A percentile compares a stretch with the other conserved stretches of the same genome.
Evolutionary conservation across 2,113 vertebrate species (phyloP).

Genomic region (Brachyhypopomus gauderio): DNA sequence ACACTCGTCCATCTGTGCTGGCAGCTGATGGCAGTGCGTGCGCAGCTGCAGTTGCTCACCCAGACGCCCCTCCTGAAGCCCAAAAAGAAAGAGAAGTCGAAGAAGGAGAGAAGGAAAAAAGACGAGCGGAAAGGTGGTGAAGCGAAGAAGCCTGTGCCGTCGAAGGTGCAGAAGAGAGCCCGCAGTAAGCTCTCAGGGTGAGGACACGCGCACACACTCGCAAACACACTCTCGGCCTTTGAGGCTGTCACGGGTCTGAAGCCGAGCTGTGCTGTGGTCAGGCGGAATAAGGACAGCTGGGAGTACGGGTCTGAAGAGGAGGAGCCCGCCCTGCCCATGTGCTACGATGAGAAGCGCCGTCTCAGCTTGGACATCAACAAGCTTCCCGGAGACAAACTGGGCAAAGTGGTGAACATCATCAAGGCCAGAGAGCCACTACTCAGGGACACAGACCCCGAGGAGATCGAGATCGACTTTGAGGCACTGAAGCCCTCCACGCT

Average conservation of each 20-base stretch:
- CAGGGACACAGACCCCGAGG: conserved; percentile 73
- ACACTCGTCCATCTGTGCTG: conserved; percentile 20
- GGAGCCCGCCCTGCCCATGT: conserved; percentile 74
- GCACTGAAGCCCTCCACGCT: conserved; percentile 85
- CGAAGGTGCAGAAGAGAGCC: conserved; percentile 60
- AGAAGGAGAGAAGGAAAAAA: conserved; percentile 69
- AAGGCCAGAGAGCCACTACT: conserved; percentile 79
- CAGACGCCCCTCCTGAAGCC: conserved; percentile 72
- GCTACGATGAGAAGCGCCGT: conserved; percentile 85
- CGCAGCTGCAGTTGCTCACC: conserved; percentile 79
- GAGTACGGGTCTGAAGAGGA: conserved; percentile 68
- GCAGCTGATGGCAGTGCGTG: conserved; percentile 82
- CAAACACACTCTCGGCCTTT: neutral
- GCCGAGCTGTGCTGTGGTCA: conserved; percentile 53
- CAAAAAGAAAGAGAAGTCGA: conserved; percentile 78
- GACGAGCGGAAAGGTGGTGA: conserved; percentile 62
- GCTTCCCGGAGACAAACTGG: conserved; percentile 86
- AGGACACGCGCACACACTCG: conserved; percentile 53
- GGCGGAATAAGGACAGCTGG: conserved; percentile 69
- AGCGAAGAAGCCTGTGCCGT: conserved; percentile 58
- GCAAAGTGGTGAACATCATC: conserved; percentile 83
- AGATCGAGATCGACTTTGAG: conserved; percentile 90
- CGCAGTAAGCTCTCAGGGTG: conserved; percentile 73
- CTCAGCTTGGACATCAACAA: conserved; percentile 86
- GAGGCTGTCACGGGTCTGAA: neutral